Evolutionary conservation across 2,888 invertebrate species (phyloP), one percentile per base, ranked within the genome.

Genomic region (Drosophila mimica): DNA sequence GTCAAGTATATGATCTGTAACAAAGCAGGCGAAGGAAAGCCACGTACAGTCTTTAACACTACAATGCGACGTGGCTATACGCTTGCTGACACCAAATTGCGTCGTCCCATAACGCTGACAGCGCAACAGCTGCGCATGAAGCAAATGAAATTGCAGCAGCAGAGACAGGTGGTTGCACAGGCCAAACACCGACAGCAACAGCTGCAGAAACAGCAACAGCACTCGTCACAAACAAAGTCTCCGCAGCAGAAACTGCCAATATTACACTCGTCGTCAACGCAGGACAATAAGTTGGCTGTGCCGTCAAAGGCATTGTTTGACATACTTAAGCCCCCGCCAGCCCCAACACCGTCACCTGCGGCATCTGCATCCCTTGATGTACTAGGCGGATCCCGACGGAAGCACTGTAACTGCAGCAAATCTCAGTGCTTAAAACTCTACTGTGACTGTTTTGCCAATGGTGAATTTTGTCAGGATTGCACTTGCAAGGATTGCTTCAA

Each of bases 371-470:
- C 63, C 6, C 48, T 66, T 7, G 86, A 89, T 57, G 76, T 69
- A 3, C 40, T 79, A 58, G 81, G 79, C 15, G 90, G 79, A 15
- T 83, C 90, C 20, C 83, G 97, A 1, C 94, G 97, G 53, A 99
- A 99, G 93, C 99, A 99, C 13, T 99, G 99, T 94, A 99, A 99
- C 93, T 99, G 99, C 93, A 99, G 98, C 36, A 99, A 99, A 94
- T 99, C 99, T 3, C 99, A 99, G 92, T 99, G 99, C 92, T 95
- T 99, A 74, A 99, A 99, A 94, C 93, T 99, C 94, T 99, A 99
- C 93, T 99, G 99, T 94, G 99, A 99, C 93, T 99, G 99, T 93
- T 99, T 99, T 94, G 99, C 99, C 6, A 99, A 99, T 94, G 99
- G 99, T 5, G 99, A 99, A 94, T 99, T 99, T 94, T 99, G 99